Evolutionary conservation across 2,113 vertebrate species (phyloP).

Genomic region (Tamias sibiricus): DNA sequence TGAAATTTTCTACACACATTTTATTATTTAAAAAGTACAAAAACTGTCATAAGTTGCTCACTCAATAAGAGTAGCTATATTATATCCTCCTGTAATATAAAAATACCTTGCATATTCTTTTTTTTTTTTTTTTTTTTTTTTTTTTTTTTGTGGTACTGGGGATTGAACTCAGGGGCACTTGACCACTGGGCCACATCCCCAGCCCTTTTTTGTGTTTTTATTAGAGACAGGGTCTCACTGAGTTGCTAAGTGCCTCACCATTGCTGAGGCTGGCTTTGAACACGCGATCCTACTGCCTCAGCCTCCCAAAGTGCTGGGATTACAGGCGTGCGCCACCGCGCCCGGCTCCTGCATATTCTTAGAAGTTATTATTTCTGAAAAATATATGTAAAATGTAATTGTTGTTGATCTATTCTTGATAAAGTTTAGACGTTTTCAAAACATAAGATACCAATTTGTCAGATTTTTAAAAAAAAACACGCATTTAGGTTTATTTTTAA

Average conservation of each 20-base stretch:
- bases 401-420: constrained; percentile 29
- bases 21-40: constrained; percentile 36
- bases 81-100: not conserved
- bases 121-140: no score
- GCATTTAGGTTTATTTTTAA: constrained; percentile 22
- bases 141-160: no score
- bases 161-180: no score
- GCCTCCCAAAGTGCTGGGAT: no score
- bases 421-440: constrained; percentile 39
- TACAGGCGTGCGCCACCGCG: no score
- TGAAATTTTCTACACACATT: constrained; percentile 43
- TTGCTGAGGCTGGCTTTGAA: no score
- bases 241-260: no score
- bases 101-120: not conserved
- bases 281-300: no score
- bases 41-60: not conserved
- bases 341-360: not conserved
- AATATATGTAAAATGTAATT: constrained; percentile 39
- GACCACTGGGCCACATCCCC: no score
- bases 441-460: not conserved
- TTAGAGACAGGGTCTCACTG: no score
- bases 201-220: no score
- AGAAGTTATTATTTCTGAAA: constrained; percentile 3
- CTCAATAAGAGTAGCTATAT: not conserved
- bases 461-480: constrained; percentile 22